Conservation (phyloP, 2,113 vertebrate genomes). For the Riparia riparia region DNA sequence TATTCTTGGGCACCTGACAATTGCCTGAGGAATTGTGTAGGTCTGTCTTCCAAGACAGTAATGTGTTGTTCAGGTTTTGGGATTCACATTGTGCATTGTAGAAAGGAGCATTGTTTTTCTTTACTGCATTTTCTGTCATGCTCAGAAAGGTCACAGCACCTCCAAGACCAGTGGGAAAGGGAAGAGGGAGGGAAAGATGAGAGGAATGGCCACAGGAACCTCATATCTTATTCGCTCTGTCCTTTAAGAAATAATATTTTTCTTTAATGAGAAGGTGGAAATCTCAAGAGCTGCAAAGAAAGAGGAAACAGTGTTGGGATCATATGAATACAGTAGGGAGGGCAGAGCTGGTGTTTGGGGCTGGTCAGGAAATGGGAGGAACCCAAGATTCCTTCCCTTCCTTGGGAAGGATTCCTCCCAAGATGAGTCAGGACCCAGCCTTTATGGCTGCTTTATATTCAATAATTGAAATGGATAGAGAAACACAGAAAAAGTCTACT, state of each 20-base stretch:
- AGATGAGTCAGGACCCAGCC: not conserved
- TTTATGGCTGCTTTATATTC: not conserved
- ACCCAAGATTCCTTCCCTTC: not conserved
- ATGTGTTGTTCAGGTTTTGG: not conserved
- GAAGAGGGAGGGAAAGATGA: not conserved
- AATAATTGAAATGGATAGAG: not conserved
- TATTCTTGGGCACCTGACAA: not conserved
- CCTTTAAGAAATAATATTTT: not conserved
- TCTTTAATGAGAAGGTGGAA: not conserved
- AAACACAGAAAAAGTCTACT: not conserved
- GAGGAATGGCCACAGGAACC: not conserved
- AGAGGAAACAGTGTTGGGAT: not conserved
- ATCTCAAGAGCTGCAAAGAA: not conserved
- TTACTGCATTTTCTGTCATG: not conserved
- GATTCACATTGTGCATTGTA: fast-evolving
- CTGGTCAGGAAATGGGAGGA: not conserved
- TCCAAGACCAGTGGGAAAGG: not conserved
- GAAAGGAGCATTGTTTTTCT: not conserved
- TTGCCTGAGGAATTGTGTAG: not conserved
- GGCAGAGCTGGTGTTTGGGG: not conserved
- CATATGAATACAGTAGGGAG: not conserved
- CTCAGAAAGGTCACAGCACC: not conserved
- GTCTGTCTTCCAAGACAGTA: not conserved
- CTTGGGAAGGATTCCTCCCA: not conserved
- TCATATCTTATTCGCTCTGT: not conserved